phyloP scores from a whole-genome alignment of 2,888 invertebrate species.

The Phaonia tiefii region DNA sequence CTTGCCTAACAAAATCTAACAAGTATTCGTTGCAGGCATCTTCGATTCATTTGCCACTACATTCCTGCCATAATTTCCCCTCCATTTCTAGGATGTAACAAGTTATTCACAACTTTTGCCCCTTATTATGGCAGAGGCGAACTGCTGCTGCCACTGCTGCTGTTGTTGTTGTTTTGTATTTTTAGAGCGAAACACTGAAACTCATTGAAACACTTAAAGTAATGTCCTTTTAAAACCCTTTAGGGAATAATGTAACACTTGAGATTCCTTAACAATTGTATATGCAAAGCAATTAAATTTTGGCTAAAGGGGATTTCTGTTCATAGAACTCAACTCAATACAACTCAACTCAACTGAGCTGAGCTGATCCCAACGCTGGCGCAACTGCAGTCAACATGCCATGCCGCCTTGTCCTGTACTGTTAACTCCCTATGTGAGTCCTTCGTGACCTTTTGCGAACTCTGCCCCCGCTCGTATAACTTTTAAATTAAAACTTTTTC shows the following conservation, averaged over 20 bases:
- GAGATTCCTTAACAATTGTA: conserved; percentile 65
- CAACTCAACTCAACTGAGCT: conserved; percentile 20
- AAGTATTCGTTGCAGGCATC: conserved; percentile 6
- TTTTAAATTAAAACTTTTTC: conserved; percentile 60
- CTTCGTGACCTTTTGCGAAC: conserved; percentile 25
- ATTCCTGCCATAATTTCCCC: conserved; percentile 51
- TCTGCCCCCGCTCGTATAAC: not conserved
- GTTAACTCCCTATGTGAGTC: conserved; percentile 19
- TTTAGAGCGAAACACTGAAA: conserved; percentile 31
- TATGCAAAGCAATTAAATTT: conserved; percentile 65
- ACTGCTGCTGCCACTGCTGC: not conserved
- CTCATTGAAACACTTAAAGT: conserved; percentile 63
- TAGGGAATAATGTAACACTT: conserved; percentile 67
- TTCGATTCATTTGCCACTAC: not conserved
- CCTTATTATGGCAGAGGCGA: conserved; percentile 42
- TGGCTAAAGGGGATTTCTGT: conserved; percentile 50
- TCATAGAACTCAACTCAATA: too few species aligned
- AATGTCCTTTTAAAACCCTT: conserved; percentile 65
- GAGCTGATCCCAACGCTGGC: conserved; percentile 12
- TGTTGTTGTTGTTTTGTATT: too few species aligned
- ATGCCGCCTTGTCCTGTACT: not conserved
- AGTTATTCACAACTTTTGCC: conserved; percentile 27
- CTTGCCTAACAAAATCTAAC: conserved; percentile 6
- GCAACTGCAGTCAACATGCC: conserved; percentile 5
- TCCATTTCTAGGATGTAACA: conserved; percentile 34